Conservation (phyloP, 2,888 invertebrate species). For the Phlogophora meticulosa region DNA sequence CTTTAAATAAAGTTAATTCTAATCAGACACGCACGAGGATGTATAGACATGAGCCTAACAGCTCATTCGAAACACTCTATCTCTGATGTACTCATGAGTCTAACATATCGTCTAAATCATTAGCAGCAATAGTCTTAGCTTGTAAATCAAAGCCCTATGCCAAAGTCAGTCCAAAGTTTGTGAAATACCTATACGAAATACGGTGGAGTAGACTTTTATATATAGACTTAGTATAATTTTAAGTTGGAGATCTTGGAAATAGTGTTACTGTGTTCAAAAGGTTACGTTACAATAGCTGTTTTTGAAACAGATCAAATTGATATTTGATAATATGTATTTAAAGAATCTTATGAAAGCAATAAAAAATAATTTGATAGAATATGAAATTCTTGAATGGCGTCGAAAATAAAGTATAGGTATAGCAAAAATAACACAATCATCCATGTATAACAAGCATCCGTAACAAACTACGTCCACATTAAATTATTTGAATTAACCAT, state of each 20-base stretch:
- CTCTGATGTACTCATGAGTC: too few species aligned
- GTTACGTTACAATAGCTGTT: not conserved
- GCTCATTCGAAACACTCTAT: too few species aligned
- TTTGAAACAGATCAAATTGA: not conserved
- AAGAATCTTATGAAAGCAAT: not conserved
- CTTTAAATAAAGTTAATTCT: too few species aligned
- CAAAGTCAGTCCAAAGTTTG: too few species aligned
- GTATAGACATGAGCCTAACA: too few species aligned
- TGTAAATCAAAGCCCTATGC: too few species aligned
- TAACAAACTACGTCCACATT: not conserved
- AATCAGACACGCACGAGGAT: too few species aligned
- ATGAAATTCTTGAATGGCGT: not conserved
- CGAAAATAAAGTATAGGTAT: not conserved
- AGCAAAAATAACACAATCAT: not conserved
- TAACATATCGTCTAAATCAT: too few species aligned
- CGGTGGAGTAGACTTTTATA: too few species aligned
- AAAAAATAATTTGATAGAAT: not conserved
- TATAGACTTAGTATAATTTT: not conserved
- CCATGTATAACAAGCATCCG: not conserved
- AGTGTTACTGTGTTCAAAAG: not conserved
- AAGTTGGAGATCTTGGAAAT: not conserved
- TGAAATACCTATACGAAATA: too few species aligned
- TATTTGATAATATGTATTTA: not conserved
- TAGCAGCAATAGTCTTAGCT: too few species aligned
- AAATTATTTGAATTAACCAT: not conserved